Base-by-base conservation (phyloP, 2,888 invertebrate genomes). In the Rhagium mordax region DNA sequence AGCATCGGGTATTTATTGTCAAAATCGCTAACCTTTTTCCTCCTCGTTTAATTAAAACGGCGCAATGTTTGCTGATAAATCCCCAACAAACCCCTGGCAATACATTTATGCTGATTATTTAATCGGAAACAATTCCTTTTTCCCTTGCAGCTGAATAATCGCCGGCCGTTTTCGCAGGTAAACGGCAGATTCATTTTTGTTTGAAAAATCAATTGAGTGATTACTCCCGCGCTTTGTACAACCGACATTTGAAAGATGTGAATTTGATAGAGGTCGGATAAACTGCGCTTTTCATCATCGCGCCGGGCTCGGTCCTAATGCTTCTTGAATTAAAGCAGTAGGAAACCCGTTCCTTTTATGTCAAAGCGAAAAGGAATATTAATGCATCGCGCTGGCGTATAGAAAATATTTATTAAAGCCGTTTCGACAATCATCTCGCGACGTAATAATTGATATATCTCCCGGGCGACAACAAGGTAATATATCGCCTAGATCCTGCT, bases 241-340 rank as follows among this genome's bases (percentile, higher is more conserved):
- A 21, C 49, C 64, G 64, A 49, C 64, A 41, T 20, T 61, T 41
- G 61, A 47, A 20, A 33, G 59, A 51, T 51, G 64, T 27, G 49
- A 49, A 51, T 49, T 64, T 51, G 49, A 51, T 51, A 20, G 64
- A 64, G 48, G 15, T 49, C 27, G 64, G 24, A 64, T 29, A 29
- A 51, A 64, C 51, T 64, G 64, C 51, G 64, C 64, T 64, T 64
- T 64, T 64, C 64, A 64, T 64, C 51, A 51, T 24, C 5, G 64
- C 15, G 16, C 15, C 47, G 18, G 13, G 48, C 21, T 61, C 15
- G 21, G 47, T 41, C 47, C 24, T 47, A 61, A 47, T 61, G 13
- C 49, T 64, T 18, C 49, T 64, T 15, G 49, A 64, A 64, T 64
- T 64, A 29, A 15, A 29, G 33, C 59, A n/a, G 16, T 29, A 64